Base-by-base conservation (phyloP, 2,797 vertebrate genomes). In the Anabas testudineus region DNA sequence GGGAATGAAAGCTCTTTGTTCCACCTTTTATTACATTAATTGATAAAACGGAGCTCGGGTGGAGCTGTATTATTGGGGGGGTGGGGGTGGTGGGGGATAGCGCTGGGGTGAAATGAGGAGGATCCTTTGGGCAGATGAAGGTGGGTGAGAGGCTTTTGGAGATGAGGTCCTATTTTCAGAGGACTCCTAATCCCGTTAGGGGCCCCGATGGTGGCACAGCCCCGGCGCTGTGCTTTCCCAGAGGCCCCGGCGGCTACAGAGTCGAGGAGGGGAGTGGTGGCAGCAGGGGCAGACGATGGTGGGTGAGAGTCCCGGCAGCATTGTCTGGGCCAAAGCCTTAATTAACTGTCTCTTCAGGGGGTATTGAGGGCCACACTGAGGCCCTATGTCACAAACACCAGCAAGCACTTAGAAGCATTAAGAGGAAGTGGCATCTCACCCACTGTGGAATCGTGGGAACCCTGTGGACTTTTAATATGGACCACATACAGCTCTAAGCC, bases 1-100 rank as follows among this genome's bases (percentile, higher is more conserved):
- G 86, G 87, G 92, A 76, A 90, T 88, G 89, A 88, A 90, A 90
- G 87, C 88, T 91, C 93, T 94, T 94, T 95, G 93, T 95, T 94
- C 92, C 85, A 92, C 90, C 89, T 94, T 94, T 94, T 95, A 93
- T 92, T 91, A 93, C 87, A 93, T 93, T 93, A 94, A 94, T 94
- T 95, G 93, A 94, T 94, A 94, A 94, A 92, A 90, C 57, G 66
- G 76, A 88, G 85, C 84, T 74, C 10, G 82, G 90, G 85, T 86
- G 80, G 82, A 89, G 87, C 67, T 54, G 58, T 82, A 74, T 78
- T 87, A 66, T 76, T n/a, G n/a, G n/a, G n/a, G n/a, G n/a, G n/a
- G n/a, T n/a, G n/a, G n/a, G n/a, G n/a, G n/a, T n/a, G n/a, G n/a
- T n/a, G n/a, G 62, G 52, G 62, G 46, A 51, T 0, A 6, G 67